Conservation (phyloP, 2,797 vertebrate species). For the Phaenicophaeus curvirostris region DNA sequence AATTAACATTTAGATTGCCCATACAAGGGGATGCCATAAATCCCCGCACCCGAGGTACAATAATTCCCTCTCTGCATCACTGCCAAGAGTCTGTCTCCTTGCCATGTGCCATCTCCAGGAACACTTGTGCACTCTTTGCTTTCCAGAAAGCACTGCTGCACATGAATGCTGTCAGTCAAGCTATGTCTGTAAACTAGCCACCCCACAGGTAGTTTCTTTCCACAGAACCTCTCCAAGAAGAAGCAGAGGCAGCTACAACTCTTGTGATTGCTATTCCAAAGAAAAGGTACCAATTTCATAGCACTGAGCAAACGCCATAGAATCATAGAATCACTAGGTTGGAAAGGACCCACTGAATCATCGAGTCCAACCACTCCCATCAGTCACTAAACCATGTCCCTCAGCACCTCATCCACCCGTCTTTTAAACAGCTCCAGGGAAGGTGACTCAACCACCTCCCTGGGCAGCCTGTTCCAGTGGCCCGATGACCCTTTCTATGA, state of each 20-base stretch:
- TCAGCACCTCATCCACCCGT: too few relatives aligned
- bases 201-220: background rate
- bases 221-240: background rate
- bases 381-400: too few relatives aligned
- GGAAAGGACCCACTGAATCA: too few relatives aligned
- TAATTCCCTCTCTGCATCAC: slow-evolving; percentile 16
- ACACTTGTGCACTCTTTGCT: background rate
- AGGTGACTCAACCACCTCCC: too few relatives aligned
- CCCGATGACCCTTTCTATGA: too few relatives aligned
- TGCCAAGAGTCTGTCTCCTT: background rate
- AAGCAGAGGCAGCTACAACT: background rate
- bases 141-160: background rate
- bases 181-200: background rate
- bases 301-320: background rate
- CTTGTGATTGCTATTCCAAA: background rate
- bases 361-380: too few relatives aligned
- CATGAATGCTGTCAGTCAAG: background rate
- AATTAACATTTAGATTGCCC: slow-evolving; percentile 66
- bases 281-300: background rate
- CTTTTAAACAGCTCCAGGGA: too few relatives aligned
- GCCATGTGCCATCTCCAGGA: background rate
- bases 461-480: too few relatives aligned
- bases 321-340: too few relatives aligned
- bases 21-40: slow-evolving; percentile 48
- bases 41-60: background rate